Percentiles rank a stretch among this genome's conserved stretches.
These are phyloP conservation scores for Crossocerus cetratus DNA, from an alignment of 2,888 invertebrate species.

Conservation along the genomic window DNA sequence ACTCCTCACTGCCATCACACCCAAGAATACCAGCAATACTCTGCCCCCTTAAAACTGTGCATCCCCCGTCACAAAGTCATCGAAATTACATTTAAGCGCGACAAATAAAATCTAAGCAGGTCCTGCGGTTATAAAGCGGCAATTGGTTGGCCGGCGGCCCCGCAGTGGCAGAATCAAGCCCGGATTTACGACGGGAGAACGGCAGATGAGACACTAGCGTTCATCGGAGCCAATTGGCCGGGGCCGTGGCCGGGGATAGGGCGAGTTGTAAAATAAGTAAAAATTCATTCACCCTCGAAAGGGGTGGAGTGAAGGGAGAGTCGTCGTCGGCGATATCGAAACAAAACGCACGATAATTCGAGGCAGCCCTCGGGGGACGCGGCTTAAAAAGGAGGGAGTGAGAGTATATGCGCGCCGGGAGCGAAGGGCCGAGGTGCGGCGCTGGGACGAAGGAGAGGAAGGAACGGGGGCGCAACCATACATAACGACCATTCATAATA, in stretches of 20 bases:
- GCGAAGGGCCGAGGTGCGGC: neutral
- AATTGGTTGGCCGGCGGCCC: constrained; percentile 19
- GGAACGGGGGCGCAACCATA: neutral
- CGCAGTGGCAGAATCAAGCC: constrained; percentile 24
- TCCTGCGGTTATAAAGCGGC: neutral
- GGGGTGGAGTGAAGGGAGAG: constrained; percentile 38
- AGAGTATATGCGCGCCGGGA: constrained; percentile 7
- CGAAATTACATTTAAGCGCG: too few relatives aligned
- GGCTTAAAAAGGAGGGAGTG: constrained; percentile 10
- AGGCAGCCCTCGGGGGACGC: constrained; percentile 48
- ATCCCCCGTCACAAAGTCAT: too few relatives aligned
- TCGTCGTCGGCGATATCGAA: constrained; percentile 63
- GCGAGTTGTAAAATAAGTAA: constrained; percentile 54
- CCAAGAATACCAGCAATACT: neutral
- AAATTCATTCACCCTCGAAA: constrained; percentile 52
- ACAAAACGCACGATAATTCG: constrained; percentile 73
- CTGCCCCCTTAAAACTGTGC: too few relatives aligned
- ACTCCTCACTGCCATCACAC: neutral
- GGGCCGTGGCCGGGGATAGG: constrained; percentile 39
- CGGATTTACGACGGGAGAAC: constrained; percentile 42
- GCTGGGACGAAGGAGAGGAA: too few relatives aligned
- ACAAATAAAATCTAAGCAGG: too few relatives aligned
- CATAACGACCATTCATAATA: constrained; percentile 65
- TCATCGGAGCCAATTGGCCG: constrained; percentile 28
- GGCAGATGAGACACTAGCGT: constrained; percentile 35